A percentile compares a stretch with the other conserved stretches of the same genome.
Conservation (phyloP, 1,140 invertebrate species). For the Notospermus geniculatus region DNA sequence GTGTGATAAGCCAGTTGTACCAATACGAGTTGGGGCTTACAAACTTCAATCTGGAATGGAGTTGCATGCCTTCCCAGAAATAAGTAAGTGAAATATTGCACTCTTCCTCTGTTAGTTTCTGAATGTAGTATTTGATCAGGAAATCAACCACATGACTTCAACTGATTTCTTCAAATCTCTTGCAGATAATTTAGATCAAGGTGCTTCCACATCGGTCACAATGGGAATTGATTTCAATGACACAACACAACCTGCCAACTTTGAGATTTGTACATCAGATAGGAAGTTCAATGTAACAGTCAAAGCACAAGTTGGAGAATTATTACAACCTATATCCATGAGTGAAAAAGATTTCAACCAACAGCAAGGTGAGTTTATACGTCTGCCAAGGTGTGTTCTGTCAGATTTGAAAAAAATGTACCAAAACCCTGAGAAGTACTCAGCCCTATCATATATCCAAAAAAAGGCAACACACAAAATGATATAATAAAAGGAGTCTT, state of each 20-base stretch:
- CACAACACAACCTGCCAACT: conserved; percentile 80
- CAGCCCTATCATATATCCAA: conserved; percentile 3
- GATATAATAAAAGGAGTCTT: too few relatives aligned
- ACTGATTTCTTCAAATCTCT: background rate
- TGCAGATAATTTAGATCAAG: conserved; percentile 59
- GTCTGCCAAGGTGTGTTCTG: too few relatives aligned
- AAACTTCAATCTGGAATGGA: conserved; percentile 70
- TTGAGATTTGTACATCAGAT: conserved; percentile 69
- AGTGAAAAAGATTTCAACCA: conserved; percentile 70
- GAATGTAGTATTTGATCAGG: background rate
- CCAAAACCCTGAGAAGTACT: too few relatives aligned
- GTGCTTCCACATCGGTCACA: conserved; percentile 53
- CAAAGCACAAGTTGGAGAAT: conserved; percentile 83
- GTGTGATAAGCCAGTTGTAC: conserved; percentile 65
- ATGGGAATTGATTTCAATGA: conserved; percentile 93
- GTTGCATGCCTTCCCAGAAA: conserved; percentile 79
- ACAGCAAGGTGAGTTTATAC: conserved; percentile 65
- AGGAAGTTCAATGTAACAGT: conserved; percentile 65
- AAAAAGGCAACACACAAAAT: too few relatives aligned
- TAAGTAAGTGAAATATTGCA: conserved; percentile 54
- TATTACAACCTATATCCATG: conserved; percentile 80
- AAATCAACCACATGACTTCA: too few relatives aligned
- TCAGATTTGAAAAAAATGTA: too few relatives aligned
- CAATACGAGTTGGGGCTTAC: conserved; percentile 74
- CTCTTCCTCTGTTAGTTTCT: background rate